Percentiles rank a stretch among this genome's conserved stretches.
These are phyloP conservation scores for Trinorchestia longiramus DNA, from an alignment of 1,140 invertebrate species.

Conservation along the genomic window DNA sequence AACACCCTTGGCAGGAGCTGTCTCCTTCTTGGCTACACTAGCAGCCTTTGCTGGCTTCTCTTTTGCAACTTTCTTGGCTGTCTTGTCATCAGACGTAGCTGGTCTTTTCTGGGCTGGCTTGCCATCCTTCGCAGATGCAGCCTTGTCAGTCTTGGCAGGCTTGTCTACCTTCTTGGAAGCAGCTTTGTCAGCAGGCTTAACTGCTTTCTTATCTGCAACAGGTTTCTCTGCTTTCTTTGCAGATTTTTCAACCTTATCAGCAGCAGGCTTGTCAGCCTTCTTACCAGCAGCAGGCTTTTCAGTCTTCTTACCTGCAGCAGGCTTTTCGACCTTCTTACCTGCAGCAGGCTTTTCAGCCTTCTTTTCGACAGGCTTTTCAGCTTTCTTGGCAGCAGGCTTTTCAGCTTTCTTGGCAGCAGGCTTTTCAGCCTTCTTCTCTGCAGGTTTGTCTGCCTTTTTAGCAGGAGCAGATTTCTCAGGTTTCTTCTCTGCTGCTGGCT, in stretches of 20 bases:
- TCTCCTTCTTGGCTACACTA: conserved; percentile 53
- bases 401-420: conserved; percentile 16
- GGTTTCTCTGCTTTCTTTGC: conserved; percentile 30
- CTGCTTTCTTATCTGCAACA: conserved; percentile 58
- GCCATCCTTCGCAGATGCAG: conserved; percentile 51
- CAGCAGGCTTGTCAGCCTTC: conserved; percentile 26
- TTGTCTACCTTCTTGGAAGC: not conserved
- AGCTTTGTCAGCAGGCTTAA: conserved; percentile 56
- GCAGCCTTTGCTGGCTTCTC: conserved; percentile 53
- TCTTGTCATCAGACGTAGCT: conserved; percentile 24
- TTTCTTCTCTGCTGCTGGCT: conserved; percentile 1
- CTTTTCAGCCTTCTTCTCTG: not conserved
- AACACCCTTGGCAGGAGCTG: conserved; percentile 48
- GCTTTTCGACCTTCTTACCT: conserved; percentile 52
- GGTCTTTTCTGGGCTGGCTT: conserved; percentile 15
- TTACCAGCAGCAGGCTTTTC: conserved; percentile 16
- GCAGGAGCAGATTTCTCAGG: not conserved
- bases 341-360: conserved; percentile 44
- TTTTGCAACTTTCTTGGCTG: conserved; percentile 39
- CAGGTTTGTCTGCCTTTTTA: not conserved
- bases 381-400: conserved; percentile 35
- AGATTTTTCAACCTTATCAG: not conserved
- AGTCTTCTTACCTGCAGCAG: conserved; percentile 54
- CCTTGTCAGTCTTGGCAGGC: conserved; percentile 47
- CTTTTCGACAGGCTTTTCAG: not conserved